Evolutionary conservation across 1,140 invertebrate species (phyloP).

Genomic region (Microplitis demolitor): DNA sequence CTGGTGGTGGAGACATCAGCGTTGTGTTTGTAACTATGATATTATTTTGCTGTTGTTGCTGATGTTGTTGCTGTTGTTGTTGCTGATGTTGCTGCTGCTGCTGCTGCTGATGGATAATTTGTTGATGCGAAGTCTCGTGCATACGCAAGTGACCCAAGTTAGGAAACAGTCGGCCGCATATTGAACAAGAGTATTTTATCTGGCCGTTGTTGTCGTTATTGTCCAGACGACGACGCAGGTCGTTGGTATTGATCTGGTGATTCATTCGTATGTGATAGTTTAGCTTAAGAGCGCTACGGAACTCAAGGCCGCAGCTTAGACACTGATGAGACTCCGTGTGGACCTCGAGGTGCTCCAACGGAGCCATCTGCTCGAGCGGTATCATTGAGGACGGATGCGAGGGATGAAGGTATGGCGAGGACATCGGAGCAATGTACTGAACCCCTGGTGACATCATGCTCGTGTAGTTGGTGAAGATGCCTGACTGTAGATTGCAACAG

Average conservation of each 20-base stretch:
- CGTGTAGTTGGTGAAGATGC: conserved; percentile 48
- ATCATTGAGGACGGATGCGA: conserved; percentile 32
- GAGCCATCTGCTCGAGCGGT: conserved; percentile 22
- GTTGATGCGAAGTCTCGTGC: conserved; percentile 50
- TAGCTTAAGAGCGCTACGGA: conserved; percentile 50
- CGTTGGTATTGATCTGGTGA: conserved; percentile 39
- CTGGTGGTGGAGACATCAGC: conserved; percentile 1
- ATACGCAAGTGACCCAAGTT: conserved; percentile 49
- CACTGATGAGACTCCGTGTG: conserved; percentile 51
- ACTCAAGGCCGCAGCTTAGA: conserved; percentile 52
- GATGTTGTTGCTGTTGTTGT: too few relatives aligned
- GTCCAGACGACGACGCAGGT: conserved; percentile 31
- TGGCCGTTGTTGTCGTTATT: conserved; percentile 40
- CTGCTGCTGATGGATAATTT: background rate
- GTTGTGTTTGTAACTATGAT: background rate
- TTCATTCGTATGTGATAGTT: conserved; percentile 56
- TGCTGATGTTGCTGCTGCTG: too few relatives aligned
- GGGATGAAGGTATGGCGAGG: conserved; percentile 18
- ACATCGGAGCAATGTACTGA: conserved; percentile 38
- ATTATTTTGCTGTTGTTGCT: background rate
- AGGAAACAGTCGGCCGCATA: conserved; percentile 49
- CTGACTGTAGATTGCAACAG: conserved; percentile 47
- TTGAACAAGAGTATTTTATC: conserved; percentile 46
- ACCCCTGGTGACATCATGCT: conserved; percentile 46
- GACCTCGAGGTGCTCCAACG: conserved; percentile 48